Evolutionary conservation across 1,140 invertebrate genomes (phyloP).

Genomic region (Glomeris maerens): DNA sequence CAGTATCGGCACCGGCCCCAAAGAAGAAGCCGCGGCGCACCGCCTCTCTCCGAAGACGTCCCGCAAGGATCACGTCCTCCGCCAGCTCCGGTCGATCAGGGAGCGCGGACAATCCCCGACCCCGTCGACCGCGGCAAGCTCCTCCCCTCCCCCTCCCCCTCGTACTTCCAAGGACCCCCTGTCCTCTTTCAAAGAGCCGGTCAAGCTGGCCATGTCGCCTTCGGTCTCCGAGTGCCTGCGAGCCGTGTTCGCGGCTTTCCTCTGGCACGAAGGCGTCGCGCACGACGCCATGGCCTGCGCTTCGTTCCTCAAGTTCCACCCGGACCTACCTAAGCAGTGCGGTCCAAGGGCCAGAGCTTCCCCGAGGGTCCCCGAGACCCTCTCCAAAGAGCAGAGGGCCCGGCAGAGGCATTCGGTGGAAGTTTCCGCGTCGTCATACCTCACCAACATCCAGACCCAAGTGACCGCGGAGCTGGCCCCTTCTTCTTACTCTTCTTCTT

Average conservation of each 20-base stretch:
- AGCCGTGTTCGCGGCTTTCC: constrained; percentile 84
- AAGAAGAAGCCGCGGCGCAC: constrained; percentile 38
- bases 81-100: constrained; percentile 34
- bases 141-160: too few relatives aligned
- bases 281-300: constrained; percentile 96
- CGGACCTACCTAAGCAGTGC: constrained; percentile 57
- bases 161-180: background rate
- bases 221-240: constrained; percentile 82
- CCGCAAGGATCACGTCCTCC: constrained; percentile 38
- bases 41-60: constrained; percentile 46
- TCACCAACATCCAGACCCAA: constrained; percentile 61
- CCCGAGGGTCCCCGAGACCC: constrained; percentile 18
- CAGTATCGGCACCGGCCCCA: constrained; percentile 39
- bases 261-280: constrained; percentile 95
- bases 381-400: constrained; percentile 28
- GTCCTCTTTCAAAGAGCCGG: constrained; percentile 30
- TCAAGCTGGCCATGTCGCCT: constrained; percentile 75
- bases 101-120: constrained; percentile 49
- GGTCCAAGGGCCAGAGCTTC: constrained; percentile 13
- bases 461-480: constrained; percentile 44
- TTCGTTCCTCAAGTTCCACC: constrained; percentile 90
- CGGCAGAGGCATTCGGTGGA: constrained; percentile 73
- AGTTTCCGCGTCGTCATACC: constrained; percentile 55
- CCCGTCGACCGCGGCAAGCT: constrained; percentile 15
- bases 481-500: constrained; percentile 43